Conservation (phyloP, 2,113 vertebrate genomes). For the Carollia perspicillata region DNA sequence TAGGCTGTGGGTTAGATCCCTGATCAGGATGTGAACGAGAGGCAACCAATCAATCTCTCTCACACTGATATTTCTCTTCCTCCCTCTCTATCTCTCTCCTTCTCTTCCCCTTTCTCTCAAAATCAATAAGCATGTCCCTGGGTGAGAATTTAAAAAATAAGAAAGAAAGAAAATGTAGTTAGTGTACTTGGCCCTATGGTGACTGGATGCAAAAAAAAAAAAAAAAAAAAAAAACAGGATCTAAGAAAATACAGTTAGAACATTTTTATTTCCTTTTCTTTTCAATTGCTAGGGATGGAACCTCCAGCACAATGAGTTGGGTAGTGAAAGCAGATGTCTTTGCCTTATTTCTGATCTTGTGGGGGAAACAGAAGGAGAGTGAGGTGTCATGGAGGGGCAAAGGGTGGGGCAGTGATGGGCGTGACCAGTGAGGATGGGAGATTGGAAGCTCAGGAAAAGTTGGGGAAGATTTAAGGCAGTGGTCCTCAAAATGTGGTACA, state of each 20-base stretch:
- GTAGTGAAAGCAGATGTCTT: not conserved
- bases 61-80: no score
- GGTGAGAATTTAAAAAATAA: no score
- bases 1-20: no score
- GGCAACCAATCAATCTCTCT: no score
- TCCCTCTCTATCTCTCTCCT: no score
- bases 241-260: not conserved
- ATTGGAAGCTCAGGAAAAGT: not conserved
- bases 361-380: not conserved
- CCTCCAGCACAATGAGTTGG: not conserved
- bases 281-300: not conserved
- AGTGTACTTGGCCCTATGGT: not conserved
- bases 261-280: not conserved
- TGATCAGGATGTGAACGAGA: no score
- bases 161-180: not conserved
- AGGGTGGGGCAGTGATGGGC: not conserved
- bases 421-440: not conserved
- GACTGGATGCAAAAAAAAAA: not conserved
- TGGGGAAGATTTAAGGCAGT: not conserved
- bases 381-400: not conserved
- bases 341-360: not conserved
- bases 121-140: no score
- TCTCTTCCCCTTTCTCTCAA: no score
- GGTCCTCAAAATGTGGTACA: not conserved
- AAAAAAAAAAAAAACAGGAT: not conserved